A percentile compares a stretch with the other conserved stretches of the same genome.
phyloP scores from a whole-genome alignment of 2,797 vertebrate species.

The Alcedo atthis region DNA sequence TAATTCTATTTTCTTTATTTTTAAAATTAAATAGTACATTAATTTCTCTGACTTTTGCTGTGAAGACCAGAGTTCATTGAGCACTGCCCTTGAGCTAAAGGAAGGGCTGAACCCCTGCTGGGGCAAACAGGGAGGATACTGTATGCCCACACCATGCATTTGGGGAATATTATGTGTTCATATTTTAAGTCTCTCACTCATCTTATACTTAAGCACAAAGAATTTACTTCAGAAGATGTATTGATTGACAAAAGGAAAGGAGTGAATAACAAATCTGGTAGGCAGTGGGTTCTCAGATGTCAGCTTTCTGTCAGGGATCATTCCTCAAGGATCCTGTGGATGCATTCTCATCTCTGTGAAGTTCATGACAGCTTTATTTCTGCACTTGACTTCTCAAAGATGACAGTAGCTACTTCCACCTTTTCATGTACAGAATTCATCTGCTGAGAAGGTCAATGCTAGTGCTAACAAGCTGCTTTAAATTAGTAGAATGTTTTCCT shows the following conservation, averaged over 20 bases:
- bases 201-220: not conserved
- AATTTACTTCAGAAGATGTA: not conserved
- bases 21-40: not conserved
- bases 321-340: not conserved
- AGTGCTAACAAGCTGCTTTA: not conserved
- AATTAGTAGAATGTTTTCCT: not conserved
- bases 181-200: not conserved
- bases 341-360: not conserved
- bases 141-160: not conserved
- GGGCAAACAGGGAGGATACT: not conserved
- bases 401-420: not conserved
- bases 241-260: not conserved
- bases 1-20: not conserved
- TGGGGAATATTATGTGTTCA: not conserved
- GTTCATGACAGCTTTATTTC: not conserved
- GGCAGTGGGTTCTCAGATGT: not conserved
- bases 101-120: not conserved
- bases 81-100: not conserved
- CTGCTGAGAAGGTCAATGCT: not conserved
- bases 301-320: not conserved
- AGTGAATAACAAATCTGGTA: not conserved
- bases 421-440: not conserved
- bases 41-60: not conserved
- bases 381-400: not conserved
- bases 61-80: not conserved